Evolutionary conservation across 2,113 vertebrate species (phyloP).

Genomic region (Ascaphus truei): DNA sequence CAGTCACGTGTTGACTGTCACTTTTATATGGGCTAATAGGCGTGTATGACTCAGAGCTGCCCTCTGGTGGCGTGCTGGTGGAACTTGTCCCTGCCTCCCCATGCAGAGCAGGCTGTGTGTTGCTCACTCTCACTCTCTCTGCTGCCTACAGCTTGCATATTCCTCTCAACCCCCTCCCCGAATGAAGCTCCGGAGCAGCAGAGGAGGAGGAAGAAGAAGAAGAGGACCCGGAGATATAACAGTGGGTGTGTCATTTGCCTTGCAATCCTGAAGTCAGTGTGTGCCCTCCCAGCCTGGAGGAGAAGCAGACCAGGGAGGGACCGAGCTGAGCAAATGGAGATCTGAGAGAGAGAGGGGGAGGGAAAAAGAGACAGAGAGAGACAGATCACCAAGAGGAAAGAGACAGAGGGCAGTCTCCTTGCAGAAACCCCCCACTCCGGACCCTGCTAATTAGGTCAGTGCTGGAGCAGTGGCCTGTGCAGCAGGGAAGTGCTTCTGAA

Average conservation of each 20-base stretch:
- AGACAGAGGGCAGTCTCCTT: not conserved
- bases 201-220: no score
- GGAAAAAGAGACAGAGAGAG: conserved; percentile 12
- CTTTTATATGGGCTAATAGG: no score
- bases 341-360: conserved; percentile 30
- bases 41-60: not conserved
- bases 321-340: conserved; percentile 31
- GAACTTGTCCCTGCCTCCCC: conserved; percentile 10
- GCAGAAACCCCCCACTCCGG: not conserved
- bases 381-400: conserved; percentile 8
- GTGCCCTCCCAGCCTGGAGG: conserved; percentile 4
- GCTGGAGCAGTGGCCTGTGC: not conserved
- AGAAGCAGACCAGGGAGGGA: conserved; percentile 25
- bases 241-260: conserved; percentile 2
- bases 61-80: not conserved
- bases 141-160: not conserved
- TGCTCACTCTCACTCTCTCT: not conserved
- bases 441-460: conserved; percentile 2
- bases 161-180: not conserved
- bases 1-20: not conserved
- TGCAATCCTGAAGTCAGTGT: not conserved
- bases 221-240: not conserved
- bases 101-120: not conserved
- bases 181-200: not conserved
- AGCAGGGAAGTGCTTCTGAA: not conserved